Evolutionary conservation across 2,113 vertebrate genomes (phyloP).

Genomic region (Pongo abelii): DNA sequence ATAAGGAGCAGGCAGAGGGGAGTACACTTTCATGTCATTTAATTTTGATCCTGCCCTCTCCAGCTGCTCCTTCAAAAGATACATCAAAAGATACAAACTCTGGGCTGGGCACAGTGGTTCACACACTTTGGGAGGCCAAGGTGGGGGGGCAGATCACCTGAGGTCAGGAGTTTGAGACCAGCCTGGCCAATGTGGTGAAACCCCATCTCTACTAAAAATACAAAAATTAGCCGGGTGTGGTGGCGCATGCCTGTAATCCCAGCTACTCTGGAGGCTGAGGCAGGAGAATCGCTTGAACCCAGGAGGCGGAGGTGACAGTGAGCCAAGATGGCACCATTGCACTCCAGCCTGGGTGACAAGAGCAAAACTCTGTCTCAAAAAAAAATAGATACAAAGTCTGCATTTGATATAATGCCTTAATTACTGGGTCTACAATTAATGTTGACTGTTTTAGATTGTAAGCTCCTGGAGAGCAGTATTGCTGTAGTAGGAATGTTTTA

Average conservation of each 20-base stretch:
- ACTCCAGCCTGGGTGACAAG: too few species aligned
- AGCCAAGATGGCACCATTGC: too few species aligned
- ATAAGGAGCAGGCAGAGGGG: background rate
- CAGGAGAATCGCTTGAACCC: too few species aligned
- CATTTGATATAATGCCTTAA: constrained; percentile 77
- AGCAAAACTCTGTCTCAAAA: too few species aligned
- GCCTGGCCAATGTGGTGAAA: too few species aligned
- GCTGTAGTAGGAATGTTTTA: constrained; percentile 64
- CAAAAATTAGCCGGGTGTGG: too few species aligned
- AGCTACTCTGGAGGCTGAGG: too few species aligned
- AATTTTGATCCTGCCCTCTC: constrained; percentile 59
- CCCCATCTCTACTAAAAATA: too few species aligned
- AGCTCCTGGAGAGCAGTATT: constrained; percentile 73
- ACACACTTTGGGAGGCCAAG: too few species aligned
- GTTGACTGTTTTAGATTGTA: constrained; percentile 72
- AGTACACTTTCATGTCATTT: constrained; percentile 6
- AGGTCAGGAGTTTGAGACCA: too few species aligned
- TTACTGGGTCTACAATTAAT: constrained; percentile 64
- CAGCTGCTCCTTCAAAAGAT: constrained; percentile 39
- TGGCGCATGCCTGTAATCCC: too few species aligned
- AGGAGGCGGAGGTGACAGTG: too few species aligned
- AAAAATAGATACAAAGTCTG: constrained; percentile 35
- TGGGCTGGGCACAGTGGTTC: background rate
- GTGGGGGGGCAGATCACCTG: fast-evolving
- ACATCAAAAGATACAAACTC: constrained; percentile 34